Base-by-base conservation (phyloP, 2,888 invertebrate genomes). In the Matsumyia berberina region DNA sequence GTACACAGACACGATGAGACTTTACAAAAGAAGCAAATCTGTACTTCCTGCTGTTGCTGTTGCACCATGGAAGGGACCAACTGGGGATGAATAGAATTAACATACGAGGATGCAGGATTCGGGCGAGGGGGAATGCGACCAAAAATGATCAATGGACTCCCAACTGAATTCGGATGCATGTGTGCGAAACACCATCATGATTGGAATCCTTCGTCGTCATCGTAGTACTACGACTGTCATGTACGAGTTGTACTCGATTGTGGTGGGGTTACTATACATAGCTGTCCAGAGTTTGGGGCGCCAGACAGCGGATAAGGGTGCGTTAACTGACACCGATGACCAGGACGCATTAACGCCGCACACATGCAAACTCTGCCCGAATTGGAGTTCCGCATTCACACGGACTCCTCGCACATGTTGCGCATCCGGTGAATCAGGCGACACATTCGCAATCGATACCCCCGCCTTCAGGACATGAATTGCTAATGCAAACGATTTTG, bases 91-190 rank as follows among this genome's bases (percentile, higher is more conserved):
- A 82, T 51, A 64, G 70, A 64, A 64, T 70, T 42, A 35, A 12
- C 29, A 57, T 42, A 35, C 62, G 33, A 57, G 49, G 69, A 29
- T 64, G 39, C 49, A 35, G 69, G 6, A 31, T 46, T 44, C 66
- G 53, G 82, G 46, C 51, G 64, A 76, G 81, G 64, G 66, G 62
- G 39, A 17, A 39, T 11, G 82, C 77, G 82, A 77, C 70, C 82
- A 82, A 82, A 82, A 82, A 60, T 77, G 66, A 77, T 82, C 70
- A 82, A 82, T 82, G 77, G 82, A 77, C 53, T 64, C 69, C 53
- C 57, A 11, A 1, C 44, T 24, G 42, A 42, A 19, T 53, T 57
- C 24, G 44, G 15, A 19, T 55, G 46, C 49, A 55, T 29, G 57
- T 62, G 44, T 39, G 29, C 12, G 12, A 35, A 35, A 24, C 77